Evolutionary conservation across 2,113 vertebrate species (phyloP).

Genomic region (Thomomys bottae): DNA sequence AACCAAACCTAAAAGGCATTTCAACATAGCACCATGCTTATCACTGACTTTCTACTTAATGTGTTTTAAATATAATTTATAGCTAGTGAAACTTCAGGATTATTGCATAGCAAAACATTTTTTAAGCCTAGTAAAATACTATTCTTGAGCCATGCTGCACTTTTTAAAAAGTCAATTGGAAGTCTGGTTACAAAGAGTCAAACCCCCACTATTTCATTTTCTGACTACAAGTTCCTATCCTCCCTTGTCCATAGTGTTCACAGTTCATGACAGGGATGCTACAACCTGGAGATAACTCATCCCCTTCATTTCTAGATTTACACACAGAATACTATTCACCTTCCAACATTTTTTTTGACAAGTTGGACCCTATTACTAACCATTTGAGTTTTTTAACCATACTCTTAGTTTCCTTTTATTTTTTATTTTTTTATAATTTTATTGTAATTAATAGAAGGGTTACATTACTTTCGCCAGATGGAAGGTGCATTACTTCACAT

Average conservation of each 20-base stretch:
- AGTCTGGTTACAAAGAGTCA: not conserved
- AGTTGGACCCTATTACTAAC: not conserved
- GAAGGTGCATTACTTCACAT: no score
- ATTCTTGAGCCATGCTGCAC: not conserved
- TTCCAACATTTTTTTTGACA: not conserved
- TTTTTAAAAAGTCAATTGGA: not conserved
- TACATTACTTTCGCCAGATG: no score
- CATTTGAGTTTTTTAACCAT: not conserved
- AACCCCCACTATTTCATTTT: constrained; percentile 13
- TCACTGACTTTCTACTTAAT: not conserved
- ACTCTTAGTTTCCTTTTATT: not conserved
- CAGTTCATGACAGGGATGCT: not conserved
- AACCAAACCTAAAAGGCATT: constrained; percentile 26
- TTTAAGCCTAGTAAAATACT: not conserved
- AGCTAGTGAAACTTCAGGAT: not conserved
- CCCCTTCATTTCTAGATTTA: not conserved
- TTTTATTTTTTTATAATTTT: no score
- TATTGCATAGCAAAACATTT: not conserved
- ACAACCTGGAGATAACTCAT: not conserved
- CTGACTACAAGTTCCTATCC: not conserved
- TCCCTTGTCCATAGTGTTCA: not conserved
- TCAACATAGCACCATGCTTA: not conserved
- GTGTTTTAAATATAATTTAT: not conserved
- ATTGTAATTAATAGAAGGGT: no score
- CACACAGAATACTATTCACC: not conserved